Base-by-base conservation (phyloP, 1,140 invertebrate species). In the Dendroctonus ponderosae region DNA sequence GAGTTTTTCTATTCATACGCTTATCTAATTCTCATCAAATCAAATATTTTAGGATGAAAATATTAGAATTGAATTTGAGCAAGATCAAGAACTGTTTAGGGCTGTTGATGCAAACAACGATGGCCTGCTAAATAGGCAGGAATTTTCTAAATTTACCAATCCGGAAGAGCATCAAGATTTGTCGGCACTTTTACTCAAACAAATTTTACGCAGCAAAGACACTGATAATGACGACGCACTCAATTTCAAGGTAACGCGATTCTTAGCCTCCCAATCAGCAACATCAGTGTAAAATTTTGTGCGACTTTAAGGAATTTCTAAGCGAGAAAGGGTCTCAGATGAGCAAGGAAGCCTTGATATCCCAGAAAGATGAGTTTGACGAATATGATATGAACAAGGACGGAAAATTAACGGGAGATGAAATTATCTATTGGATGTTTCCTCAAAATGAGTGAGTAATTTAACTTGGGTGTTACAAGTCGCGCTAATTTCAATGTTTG, bases 101-200 rank as follows among this genome's bases (percentile, higher is more conserved):
- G 87, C 87, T 6, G 96, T 96, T 5, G 97, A 99, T 83, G 72
- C 81, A 15, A 88, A 98, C 78, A 85, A 88, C 49, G 93, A 99
- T 81, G 90, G 89, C 4, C 78, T 82, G 51, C 83, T 99, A 39
- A 84, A 90, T 72, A 73, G 83, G 37, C 80, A 87, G 15, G 97
- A 99, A 81, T 98, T 93, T 81, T 81, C 91, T 72, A 86, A 89
- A 7, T 98, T 98, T 77, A 89, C 91, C 44, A 94, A 96, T 82
- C 96, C 97, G 0, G 95, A 98, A 80, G 95, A 99, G 78, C 90
- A 92, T 80, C 86, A 88, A 44, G 84, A 87, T 73, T 98, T 98
- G 96, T 85, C 93, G 72, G 85, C 89, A 26, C 80, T 91, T 57
- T 86, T 98, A 67, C 79, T 97, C 59, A 84, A 91, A 73, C 91